These are phyloP conservation scores for Coracias cyanogaster DNA, from an alignment of 2,797 vertebrate genomes.

Conservation along the genomic window DNA sequence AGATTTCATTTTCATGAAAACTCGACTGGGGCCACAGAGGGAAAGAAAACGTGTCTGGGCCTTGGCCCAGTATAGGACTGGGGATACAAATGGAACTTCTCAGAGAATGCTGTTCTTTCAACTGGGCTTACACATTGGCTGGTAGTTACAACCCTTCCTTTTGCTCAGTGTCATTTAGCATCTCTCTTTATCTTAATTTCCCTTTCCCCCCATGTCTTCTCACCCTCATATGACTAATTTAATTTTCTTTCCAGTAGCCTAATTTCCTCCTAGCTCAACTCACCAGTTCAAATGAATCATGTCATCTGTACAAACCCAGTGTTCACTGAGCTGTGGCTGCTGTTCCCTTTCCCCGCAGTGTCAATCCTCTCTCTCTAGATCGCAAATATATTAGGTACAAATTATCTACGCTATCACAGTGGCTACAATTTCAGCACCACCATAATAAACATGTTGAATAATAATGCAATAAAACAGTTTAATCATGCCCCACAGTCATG, in stretches of 20 bases:
- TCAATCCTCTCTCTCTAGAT: not conserved
- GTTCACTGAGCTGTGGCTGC: not conserved
- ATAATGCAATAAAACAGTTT: not conserved
- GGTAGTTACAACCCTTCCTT: not conserved
- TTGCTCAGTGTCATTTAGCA: not conserved
- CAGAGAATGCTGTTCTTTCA: not conserved
- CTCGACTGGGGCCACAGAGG: not conserved
- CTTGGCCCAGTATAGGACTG: not conserved
- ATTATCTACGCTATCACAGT: not conserved
- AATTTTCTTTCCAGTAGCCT: not conserved
- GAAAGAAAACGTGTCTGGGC: not conserved
- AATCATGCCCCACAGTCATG: not conserved
- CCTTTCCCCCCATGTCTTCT: not conserved
- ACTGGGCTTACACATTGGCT: not conserved
- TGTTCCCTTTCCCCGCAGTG: not conserved
- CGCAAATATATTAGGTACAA: not conserved
- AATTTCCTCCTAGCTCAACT: not conserved
- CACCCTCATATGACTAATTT: not conserved
- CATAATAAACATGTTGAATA: not conserved
- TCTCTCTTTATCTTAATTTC: not conserved
- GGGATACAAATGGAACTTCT: not conserved
- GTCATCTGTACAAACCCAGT: not conserved
- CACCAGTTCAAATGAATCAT: not conserved
- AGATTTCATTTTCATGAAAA: not conserved
- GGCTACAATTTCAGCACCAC: not conserved